Base-by-base conservation (phyloP, 2,113 vertebrate genomes). In the Ivindomyrus marchei region DNA sequence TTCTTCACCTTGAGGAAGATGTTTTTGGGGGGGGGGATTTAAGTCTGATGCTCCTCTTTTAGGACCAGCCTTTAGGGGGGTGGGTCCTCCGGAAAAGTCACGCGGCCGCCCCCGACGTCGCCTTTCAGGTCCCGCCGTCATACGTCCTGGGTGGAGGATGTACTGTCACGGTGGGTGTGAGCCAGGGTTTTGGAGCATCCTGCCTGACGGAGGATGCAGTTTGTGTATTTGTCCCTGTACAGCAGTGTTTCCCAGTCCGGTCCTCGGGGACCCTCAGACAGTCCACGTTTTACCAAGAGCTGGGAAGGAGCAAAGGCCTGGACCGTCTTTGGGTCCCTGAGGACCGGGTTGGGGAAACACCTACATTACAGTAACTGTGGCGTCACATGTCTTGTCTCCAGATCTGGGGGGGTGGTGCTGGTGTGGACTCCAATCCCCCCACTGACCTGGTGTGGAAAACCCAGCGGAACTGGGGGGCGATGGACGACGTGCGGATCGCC, bases 351-450 rank as follows among this genome's bases (percentile, higher is more conserved):
- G n/a, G n/a, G n/a, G 10, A 66, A 70, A 70, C 62, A 13, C n/a
- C n/a, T 31, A 27, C n/a, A 31, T 77, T 49, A 47, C 27, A 19
- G 49, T 53, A 52, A 27, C 49, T 6, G 24, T 49, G 39, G 13
- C 5, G 9, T 47, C 88, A 2, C 36, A 8, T 84, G n/a, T 15
- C 2, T 49, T 85, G 10, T 83, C 45, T 39, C 39, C 92, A 98
- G 97, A 95, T 98, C 91, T 98, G 97, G 97, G 95, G 96, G n/a
- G 94, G 95, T 87, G 94, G 92, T 10, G 92, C 95, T 85, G 95
- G 94, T 84, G 88, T 90, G 15, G 94, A 94, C 15, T 94, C 95
- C 9, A 93, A 93, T n/a, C 92, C 95, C 31, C 83, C 94, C 0
- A 91, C 89, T 58, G 96, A 97, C 90, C 92, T 97, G 88, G 87